Evolutionary conservation across 1,140 invertebrate genomes (phyloP).

Genomic region (Drosophila mojavensis): DNA sequence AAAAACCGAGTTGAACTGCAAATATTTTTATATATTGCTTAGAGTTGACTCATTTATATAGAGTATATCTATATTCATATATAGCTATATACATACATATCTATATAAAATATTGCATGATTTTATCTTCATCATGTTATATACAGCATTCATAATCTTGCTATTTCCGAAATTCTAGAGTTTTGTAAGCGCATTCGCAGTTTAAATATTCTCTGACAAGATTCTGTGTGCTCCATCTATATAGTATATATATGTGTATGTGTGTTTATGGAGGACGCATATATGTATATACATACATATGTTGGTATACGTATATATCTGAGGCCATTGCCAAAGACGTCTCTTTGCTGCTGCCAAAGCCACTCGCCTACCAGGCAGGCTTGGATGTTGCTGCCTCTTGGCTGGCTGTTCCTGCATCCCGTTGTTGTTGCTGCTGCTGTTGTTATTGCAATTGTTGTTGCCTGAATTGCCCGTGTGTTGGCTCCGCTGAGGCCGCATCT

Average conservation of each 20-base stretch:
- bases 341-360: slow-evolving; percentile 21
- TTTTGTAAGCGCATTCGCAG: slow-evolving; percentile 32
- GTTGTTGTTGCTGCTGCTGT: background rate
- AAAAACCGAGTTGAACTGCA: too few relatives aligned
- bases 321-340: slow-evolving; percentile 48
- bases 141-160: too few relatives aligned
- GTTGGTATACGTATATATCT: background rate
- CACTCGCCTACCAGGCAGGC: slow-evolving; percentile 17
- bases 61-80: too few relatives aligned
- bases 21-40: too few relatives aligned
- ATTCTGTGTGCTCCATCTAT: slow-evolving; percentile 12
- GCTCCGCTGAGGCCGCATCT: slow-evolving; percentile 47
- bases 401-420: slow-evolving; percentile 8
- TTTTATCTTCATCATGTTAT: too few relatives aligned
- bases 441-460: background rate
- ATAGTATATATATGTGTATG: slow-evolving; percentile 15
- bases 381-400: slow-evolving; percentile 26
- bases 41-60: too few relatives aligned
- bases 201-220: slow-evolving; percentile 18
- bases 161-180: background rate
- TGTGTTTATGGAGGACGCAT: slow-evolving; percentile 55
- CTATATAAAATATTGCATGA: too few relatives aligned
- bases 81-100: too few relatives aligned
- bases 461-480: slow-evolving; percentile 30
- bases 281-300: slow-evolving; percentile 28